phyloP scores from a whole-genome alignment of 2,888 invertebrate genomes.

The Stenodema calcarata region DNA sequence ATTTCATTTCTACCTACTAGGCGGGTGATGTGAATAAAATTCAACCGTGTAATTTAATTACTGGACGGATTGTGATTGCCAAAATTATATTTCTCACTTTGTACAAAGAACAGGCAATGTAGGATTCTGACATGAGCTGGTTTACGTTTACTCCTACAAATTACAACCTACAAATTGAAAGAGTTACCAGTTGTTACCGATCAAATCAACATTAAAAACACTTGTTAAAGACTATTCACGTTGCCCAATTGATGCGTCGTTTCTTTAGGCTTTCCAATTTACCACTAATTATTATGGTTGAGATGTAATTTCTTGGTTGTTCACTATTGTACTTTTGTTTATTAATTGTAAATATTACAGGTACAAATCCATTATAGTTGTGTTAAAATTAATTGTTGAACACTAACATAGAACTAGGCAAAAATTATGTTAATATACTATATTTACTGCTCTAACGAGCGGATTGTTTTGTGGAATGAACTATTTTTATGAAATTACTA shows the following conservation, averaged over 20 bases:
- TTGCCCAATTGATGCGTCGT: neutral
- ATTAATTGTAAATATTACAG: neutral
- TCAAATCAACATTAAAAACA: too few species aligned
- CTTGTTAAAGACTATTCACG: neutral
- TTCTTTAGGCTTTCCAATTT: neutral
- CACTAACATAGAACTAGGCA: neutral
- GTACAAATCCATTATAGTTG: neutral
- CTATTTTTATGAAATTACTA: neutral
- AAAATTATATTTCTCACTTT: too few species aligned
- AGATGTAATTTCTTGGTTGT: neutral
- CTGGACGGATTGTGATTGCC: too few species aligned
- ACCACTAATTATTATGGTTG: neutral
- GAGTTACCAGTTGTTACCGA: too few species aligned
- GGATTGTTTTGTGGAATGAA: neutral
- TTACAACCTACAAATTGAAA: too few species aligned
- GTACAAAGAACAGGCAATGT: too few species aligned
- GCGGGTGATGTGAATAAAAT: neutral
- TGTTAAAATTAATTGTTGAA: neutral
- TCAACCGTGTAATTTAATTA: too few species aligned
- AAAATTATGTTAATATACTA: neutral
- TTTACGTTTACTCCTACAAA: too few species aligned
- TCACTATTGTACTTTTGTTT: neutral
- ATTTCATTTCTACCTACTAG: too few species aligned
- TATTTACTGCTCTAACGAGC: neutral
- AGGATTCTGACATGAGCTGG: too few species aligned